Base-by-base conservation (phyloP, 2,113 vertebrate genomes). In the Callionymus lyra region DNA sequence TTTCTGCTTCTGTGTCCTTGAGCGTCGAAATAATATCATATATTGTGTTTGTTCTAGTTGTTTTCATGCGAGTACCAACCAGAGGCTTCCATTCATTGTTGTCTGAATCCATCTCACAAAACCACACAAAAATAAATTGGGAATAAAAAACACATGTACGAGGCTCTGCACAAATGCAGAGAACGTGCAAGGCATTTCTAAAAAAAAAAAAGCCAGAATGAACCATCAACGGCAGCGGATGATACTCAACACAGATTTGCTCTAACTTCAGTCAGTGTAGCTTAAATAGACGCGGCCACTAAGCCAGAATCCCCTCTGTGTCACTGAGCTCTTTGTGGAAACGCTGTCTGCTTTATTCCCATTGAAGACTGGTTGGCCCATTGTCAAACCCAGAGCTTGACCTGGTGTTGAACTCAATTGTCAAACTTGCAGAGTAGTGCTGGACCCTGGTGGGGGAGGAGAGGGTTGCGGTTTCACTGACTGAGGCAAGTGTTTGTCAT, bases 351-450 rank as follows among this genome's bases (percentile, higher is more conserved):
- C 78, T 81, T 72, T 83, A 84, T 89, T 94, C 87, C 88, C 86
- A 91, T 91, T 94, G 91, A 94, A 91, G 93, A 90, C 85, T 86
- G 91, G 85, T 88, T 94, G 93, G 93, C 89, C 69, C 59, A 44
- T 70, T 79, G 92, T 95, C 93, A 97, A 90, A 82, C 87, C 87
- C 88, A 82, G 75, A 86, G 91, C 85, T 87, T 97, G 94, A 98
- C 94, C 94, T 89, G 79, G 86, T 90, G 91, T 89, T 98, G 94
- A 98, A 98, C 94, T 90, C 88, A 84, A 91, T 92, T 90, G 90
- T 93, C 90, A 90, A 90, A 87, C 90, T 77, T 88, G 86, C 91
- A 89, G 90, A 88, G 88, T 84, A 88, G 88, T 66, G 70, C 56
- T 79, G 78, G 78, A 72, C 89, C 88, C 87, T 88, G 68, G 53